These are phyloP conservation scores for Periplaneta americana DNA, from an alignment of 1,140 invertebrate species.

Conservation along the genomic window DNA sequence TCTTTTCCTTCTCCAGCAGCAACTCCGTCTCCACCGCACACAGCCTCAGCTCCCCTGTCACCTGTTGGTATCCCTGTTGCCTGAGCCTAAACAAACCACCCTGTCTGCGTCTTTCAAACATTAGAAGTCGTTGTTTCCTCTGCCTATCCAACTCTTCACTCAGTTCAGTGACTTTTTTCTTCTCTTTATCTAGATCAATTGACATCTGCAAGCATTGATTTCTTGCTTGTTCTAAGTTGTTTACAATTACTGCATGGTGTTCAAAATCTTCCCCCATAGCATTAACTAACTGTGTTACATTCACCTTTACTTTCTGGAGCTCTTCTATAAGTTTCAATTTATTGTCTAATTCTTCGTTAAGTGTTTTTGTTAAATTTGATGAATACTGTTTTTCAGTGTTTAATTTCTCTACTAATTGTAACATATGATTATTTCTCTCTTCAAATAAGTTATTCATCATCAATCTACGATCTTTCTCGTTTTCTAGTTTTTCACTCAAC, in stretches of 20 bases:
- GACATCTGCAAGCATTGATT: background rate
- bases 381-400: no score
- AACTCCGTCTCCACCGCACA: background rate
- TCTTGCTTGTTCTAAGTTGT: background rate
- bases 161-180: background rate
- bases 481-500: background rate
- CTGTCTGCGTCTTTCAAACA: background rate
- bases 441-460: no score
- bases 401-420: no score
- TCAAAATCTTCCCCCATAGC: background rate
- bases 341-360: background rate
- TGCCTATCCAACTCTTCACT: background rate
- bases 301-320: background rate
- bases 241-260: background rate
- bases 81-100: background rate
- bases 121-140: background rate
- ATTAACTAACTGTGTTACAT: background rate
- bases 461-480: background rate
- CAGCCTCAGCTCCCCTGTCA: background rate
- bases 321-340: background rate
- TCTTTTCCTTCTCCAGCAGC: background rate
- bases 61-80: background rate
- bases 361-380: background rate
- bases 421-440: no score
- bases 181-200: background rate